These are phyloP conservation scores for Zaprionus capensis DNA, from an alignment of 1,140 invertebrate genomes.

Conservation along the genomic window DNA sequence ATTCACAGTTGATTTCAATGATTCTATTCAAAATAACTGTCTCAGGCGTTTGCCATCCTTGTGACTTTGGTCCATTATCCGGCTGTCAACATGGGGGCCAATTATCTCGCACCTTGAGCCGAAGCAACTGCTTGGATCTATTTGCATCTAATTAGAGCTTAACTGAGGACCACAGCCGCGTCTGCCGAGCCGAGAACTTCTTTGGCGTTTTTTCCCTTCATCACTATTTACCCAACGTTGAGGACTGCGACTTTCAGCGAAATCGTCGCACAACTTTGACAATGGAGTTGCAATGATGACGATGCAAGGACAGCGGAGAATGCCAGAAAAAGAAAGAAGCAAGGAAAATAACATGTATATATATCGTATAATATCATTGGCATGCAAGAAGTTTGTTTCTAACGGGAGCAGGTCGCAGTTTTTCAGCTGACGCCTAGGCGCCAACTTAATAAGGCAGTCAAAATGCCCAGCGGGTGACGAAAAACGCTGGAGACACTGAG, in stretches of 20 bases:
- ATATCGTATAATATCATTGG: conserved; percentile 53
- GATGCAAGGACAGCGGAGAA: conserved; percentile 34
- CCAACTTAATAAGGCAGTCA: conserved; percentile 77
- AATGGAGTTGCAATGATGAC: conserved; percentile 76
- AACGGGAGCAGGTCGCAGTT: conserved; percentile 47
- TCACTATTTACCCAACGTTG: conserved; percentile 35
- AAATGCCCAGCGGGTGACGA: conserved; percentile 55
- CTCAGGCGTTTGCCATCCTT: conserved; percentile 1
- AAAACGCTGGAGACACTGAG: conserved; percentile 24
- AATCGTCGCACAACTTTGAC: conserved; percentile 61
- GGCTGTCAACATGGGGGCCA: conserved; percentile 49
- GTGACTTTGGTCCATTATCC: conserved; percentile 20
- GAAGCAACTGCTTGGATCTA: conserved; percentile 51
- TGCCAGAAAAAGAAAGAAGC: conserved; percentile 18
- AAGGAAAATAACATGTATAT: conserved; percentile 8
- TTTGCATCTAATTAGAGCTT: conserved; percentile 79
- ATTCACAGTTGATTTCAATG: neutral
- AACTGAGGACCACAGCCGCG: conserved; percentile 44
- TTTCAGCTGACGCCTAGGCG: conserved; percentile 62
- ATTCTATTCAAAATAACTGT: neutral
- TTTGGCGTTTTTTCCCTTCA: conserved; percentile 14
- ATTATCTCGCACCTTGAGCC: conserved; percentile 67
- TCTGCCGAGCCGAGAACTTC: conserved; percentile 3
- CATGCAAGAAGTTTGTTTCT: conserved; percentile 67
- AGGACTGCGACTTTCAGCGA: conserved; percentile 28